Conservation (phyloP, 30 jellyfish, hydroid and myxozoan genomes). For the Aurelia aurita complex sp. Pacific region DNA sequence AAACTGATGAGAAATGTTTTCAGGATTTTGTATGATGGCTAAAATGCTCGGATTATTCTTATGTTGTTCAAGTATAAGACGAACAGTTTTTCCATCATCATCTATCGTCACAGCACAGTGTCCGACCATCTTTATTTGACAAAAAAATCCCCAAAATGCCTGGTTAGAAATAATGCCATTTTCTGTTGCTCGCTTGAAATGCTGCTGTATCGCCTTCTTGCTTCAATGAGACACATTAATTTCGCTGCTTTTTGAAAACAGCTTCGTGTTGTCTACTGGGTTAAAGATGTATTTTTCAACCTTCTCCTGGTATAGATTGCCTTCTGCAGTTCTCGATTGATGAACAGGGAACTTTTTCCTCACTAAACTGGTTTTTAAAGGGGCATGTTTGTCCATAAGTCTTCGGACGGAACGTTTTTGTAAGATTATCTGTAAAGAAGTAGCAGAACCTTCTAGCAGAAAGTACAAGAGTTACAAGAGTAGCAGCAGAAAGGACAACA, state of each 20-base stretch:
- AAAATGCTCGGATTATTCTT: not conserved
- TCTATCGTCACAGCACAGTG: not conserved
- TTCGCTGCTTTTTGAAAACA: not conserved
- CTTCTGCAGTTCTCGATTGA: no score
- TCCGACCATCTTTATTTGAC: not conserved
- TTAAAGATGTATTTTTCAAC: no score
- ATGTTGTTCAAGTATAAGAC: not conserved
- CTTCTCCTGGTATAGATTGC: no score
- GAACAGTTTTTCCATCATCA: not conserved
- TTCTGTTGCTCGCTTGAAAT: not conserved
- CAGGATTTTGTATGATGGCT: not conserved
- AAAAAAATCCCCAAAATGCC: conserved; percentile 13
- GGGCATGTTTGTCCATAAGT: no score
- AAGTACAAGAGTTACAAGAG: no score
- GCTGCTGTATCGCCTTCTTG: not conserved
- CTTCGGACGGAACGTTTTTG: no score
- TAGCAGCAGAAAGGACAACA: no score
- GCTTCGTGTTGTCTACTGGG: not conserved
- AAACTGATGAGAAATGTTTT: not conserved
- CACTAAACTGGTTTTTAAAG: no score
- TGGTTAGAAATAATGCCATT: not conserved
- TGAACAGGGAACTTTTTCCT: no score
- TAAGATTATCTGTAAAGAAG: no score
- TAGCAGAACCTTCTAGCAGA: no score
- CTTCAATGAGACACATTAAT: not conserved